Base-by-base conservation (phyloP, 2,797 vertebrate genomes). In the Nyctalus aviator region DNA sequence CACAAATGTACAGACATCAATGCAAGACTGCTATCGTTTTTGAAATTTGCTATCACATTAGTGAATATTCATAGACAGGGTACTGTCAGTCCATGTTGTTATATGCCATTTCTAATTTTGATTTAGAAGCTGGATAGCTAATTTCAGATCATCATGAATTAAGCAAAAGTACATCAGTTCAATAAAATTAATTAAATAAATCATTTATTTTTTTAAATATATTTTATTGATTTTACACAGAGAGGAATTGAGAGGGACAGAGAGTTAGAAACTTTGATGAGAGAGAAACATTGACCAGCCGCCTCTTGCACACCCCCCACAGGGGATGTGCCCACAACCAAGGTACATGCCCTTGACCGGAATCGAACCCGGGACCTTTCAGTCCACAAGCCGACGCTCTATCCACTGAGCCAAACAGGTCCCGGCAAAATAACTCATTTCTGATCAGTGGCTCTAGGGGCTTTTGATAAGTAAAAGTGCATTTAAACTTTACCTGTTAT, bases 111-210 rank as follows among this genome's bases (percentile, higher is more conserved):
- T 85, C 46, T 79, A 57, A 83, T 81, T 88, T 93, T 93, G 44
- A 77, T 12, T 87, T 37, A 8, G 3, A 90, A 59, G 25, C 55
- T 77, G 3, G n/a, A 66, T 91, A 32, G 73, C 8, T 64, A 85
- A 55, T 72, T 84, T 66, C 15, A 71, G 35, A 8, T 8, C 5
- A 50, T 11, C 44, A 2, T 18, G 8, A 93, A 50, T 84, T 83
- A 79, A 64, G 18, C 50, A 87, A 84, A 95, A 89, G 41, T 27
- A 94, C 76, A 84, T 87, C 8, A 94, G 87, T 96, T 62, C 2
- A 13, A 72, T 53, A 82, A 84, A 93, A 37, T 69, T 84, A 79
- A 53, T 94, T 6, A 85, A 86, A 93, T 57, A 77, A 90, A 55
- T 88, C 3, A 13, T n/a, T n/a, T n/a, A n/a, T n/a, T n/a, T n/a